phyloP scores from a whole-genome alignment of 2,888 invertebrate genomes.

The Perithous albicinctus region DNA sequence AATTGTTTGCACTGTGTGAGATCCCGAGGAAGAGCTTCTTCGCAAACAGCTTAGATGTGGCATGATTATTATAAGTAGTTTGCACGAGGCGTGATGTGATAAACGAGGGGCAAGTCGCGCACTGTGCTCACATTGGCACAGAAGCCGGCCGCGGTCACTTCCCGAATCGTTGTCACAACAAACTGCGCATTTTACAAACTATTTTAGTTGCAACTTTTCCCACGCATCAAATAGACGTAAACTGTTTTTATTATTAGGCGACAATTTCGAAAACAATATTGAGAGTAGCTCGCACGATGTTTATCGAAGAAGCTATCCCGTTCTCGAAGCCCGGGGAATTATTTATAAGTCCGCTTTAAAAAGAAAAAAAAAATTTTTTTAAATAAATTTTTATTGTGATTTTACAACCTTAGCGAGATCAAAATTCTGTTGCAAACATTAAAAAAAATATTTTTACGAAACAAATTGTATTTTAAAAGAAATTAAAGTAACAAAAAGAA shows the following conservation, averaged over 20 bases:
- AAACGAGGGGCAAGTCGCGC: constrained; percentile 19
- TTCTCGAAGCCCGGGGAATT: not conserved
- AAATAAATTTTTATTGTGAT: too few relatives aligned
- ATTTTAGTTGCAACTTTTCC: constrained; percentile 46
- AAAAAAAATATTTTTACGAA: too few relatives aligned
- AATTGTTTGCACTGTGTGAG: constrained; percentile 65
- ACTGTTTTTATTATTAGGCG: constrained; percentile 28
- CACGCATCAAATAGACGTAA: constrained; percentile 16
- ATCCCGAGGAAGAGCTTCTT: constrained; percentile 2
- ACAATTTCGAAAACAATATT: not conserved
- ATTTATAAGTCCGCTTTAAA: not conserved
- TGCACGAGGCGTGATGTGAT: constrained; percentile 32
- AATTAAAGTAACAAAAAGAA: too few relatives aligned
- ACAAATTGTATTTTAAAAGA: too few relatives aligned
- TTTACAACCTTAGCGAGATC: too few relatives aligned
- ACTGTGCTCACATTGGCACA: constrained; percentile 30
- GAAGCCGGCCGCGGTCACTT: constrained; percentile 7
- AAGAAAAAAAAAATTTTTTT: not conserved
- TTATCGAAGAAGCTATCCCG: not conserved
- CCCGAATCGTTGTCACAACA: constrained; percentile 42
- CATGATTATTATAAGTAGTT: constrained; percentile 42
- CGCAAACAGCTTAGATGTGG: constrained; percentile 34
- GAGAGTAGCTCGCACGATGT: not conserved
- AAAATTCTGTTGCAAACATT: too few relatives aligned
- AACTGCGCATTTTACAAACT: constrained; percentile 63